Evolutionary conservation across 1,140 invertebrate genomes (phyloP).

Genomic region (Hyposmocoma kahamanoa): DNA sequence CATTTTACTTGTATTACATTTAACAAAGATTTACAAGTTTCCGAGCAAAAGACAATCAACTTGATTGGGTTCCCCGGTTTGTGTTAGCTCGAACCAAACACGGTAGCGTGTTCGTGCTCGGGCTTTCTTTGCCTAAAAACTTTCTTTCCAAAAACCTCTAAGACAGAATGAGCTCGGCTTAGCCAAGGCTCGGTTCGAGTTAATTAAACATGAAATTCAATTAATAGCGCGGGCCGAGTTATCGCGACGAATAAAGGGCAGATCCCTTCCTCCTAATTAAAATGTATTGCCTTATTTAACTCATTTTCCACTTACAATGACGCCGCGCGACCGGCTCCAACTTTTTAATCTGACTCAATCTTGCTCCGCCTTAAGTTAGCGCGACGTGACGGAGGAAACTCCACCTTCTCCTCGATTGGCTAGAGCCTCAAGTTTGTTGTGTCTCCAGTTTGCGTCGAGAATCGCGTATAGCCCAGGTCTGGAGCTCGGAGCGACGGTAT

Average conservation of each 20-base stretch:
- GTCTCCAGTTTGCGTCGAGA: slow-evolving; percentile 24
- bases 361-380: slow-evolving; percentile 47
- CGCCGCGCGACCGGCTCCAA: slow-evolving; percentile 64
- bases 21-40: too few relatives aligned
- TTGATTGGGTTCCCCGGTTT: too few relatives aligned
- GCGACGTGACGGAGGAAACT: slow-evolving; percentile 8
- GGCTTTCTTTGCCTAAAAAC: too few relatives aligned
- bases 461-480: slow-evolving; percentile 48
- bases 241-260: slow-evolving; percentile 67
- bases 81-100: too few relatives aligned
- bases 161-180: too few relatives aligned
- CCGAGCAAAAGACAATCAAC: too few relatives aligned
- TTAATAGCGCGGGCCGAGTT: slow-evolving; percentile 66
- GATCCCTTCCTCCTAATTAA: slow-evolving; percentile 69
- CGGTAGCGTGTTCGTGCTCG: too few relatives aligned
- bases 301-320: slow-evolving; percentile 72
- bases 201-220: slow-evolving; percentile 74
- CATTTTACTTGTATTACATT: too few relatives aligned
- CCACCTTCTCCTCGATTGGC: background rate
- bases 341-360: slow-evolving; percentile 65
- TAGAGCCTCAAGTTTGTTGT: slow-evolving; percentile 22
- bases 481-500: slow-evolving; percentile 33
- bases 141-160: too few relatives aligned
- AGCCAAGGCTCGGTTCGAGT: slow-evolving; percentile 46
- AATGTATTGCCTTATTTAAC: slow-evolving; percentile 73